Percentiles rank a stretch among this genome's conserved stretches.
These are phyloP conservation scores for Hipposideros armiger DNA, from an alignment of 2,113 vertebrate genomes.

Conservation along the genomic window DNA sequence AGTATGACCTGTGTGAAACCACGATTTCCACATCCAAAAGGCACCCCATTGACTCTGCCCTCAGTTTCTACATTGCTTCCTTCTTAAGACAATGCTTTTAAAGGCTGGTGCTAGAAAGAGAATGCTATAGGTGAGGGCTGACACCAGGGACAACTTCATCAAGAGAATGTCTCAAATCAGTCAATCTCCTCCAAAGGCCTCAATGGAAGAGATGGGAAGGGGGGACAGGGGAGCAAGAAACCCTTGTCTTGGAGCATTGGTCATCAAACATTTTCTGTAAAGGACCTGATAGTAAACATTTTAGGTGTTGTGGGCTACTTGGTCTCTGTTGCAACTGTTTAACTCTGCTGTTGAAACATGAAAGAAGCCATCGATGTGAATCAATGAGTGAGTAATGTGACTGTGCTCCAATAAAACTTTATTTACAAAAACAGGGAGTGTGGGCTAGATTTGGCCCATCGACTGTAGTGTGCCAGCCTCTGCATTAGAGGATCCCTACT, in stretches of 20 bases:
- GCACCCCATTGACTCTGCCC: neutral
- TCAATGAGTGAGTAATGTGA: neutral
- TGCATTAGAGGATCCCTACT: neutral
- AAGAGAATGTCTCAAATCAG: neutral
- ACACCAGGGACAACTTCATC: neutral
- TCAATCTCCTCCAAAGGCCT: neutral
- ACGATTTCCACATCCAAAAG: neutral
- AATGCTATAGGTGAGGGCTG: neutral
- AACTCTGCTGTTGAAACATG: neutral
- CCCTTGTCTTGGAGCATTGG: neutral
- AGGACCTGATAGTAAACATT: neutral
- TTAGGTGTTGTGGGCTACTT: neutral
- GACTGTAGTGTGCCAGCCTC: neutral
- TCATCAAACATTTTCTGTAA: neutral
- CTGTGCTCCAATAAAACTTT: neutral
- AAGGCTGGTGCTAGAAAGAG: neutral
- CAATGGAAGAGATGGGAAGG: neutral
- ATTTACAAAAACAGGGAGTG: neutral
- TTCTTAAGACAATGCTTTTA: conserved; percentile 9
- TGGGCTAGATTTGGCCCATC: neutral
- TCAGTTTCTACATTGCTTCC: neutral
- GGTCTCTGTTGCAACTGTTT: neutral
- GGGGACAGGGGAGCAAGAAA: neutral
- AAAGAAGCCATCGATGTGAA: neutral
- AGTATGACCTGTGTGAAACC: neutral